Evolutionary conservation across 2,888 invertebrate species (phyloP).

Genomic region (Agrotis segetum): DNA sequence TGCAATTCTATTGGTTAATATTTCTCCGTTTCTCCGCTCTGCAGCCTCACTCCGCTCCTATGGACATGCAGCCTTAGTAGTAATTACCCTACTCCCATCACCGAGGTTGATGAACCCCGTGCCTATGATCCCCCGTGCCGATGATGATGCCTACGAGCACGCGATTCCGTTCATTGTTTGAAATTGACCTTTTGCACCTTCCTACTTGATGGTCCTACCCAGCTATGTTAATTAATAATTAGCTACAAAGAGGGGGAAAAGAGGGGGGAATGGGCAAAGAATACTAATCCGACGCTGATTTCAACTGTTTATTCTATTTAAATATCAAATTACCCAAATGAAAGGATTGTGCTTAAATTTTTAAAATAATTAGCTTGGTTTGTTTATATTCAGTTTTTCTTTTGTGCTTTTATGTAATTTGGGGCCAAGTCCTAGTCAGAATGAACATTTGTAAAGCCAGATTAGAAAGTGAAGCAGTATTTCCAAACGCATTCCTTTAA

Average conservation of each 20-base stretch:
- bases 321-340: conserved; percentile 36
- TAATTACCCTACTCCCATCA: too few species aligned
- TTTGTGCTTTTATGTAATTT: background rate
- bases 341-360: conserved; percentile 20
- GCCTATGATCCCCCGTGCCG: too few species aligned
- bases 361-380: background rate
- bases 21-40: too few species aligned
- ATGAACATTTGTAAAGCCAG: too few species aligned
- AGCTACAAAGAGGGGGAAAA: conserved; percentile 32
- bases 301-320: conserved; percentile 57
- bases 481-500: too few species aligned
- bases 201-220: conserved; percentile 26
- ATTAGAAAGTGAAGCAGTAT: too few species aligned
- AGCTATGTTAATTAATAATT: conserved; percentile 63
- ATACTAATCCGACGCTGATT: conserved; percentile 56
- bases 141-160: too few species aligned
- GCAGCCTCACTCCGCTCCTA: too few species aligned
- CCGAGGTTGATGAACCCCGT: too few species aligned
- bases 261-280: conserved; percentile 33
- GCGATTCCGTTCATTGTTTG: background rate
- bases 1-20: too few species aligned
- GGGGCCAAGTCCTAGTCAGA: background rate
- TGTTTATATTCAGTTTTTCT: background rate
- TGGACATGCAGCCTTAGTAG: too few species aligned
- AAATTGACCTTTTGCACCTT: conserved; percentile 10